These are phyloP conservation scores for Tachycineta bicolor DNA, from an alignment of 2,113 vertebrate species.

Conservation along the genomic window DNA sequence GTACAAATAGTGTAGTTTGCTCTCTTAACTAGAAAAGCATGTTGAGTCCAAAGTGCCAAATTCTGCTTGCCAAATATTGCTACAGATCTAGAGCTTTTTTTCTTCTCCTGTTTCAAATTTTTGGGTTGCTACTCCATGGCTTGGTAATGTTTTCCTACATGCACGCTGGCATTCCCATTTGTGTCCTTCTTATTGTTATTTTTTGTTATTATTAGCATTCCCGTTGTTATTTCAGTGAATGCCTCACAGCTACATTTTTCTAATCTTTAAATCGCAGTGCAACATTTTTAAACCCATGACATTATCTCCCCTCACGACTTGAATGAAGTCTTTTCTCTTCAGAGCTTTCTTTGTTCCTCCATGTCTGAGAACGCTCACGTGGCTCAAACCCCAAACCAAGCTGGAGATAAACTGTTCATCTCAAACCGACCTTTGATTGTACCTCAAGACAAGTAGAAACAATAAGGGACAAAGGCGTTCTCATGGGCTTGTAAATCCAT, in stretches of 20 bases:
- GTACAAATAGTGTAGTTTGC: neutral
- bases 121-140: neutral
- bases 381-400: neutral
- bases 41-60: constrained; percentile 36
- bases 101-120: constrained; percentile 11
- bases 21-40: constrained; percentile 49
- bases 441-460: neutral
- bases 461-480: neutral
- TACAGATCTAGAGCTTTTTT: constrained; percentile 22
- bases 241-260: neutral
- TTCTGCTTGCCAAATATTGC: constrained; percentile 27
- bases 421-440: neutral
- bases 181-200: neutral
- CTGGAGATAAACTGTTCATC: neutral
- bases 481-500: neutral
- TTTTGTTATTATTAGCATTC: neutral
- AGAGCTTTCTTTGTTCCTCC: neutral
- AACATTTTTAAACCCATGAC: neutral
- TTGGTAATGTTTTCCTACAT: constrained; percentile 15
- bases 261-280: neutral
- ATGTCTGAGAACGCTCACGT: neutral
- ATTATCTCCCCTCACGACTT: neutral
- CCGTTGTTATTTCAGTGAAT: neutral
- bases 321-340: neutral
- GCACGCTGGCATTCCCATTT: neutral